Conservation (phyloP, 2,888 invertebrate genomes). For the Tortrix viridana region DNA sequence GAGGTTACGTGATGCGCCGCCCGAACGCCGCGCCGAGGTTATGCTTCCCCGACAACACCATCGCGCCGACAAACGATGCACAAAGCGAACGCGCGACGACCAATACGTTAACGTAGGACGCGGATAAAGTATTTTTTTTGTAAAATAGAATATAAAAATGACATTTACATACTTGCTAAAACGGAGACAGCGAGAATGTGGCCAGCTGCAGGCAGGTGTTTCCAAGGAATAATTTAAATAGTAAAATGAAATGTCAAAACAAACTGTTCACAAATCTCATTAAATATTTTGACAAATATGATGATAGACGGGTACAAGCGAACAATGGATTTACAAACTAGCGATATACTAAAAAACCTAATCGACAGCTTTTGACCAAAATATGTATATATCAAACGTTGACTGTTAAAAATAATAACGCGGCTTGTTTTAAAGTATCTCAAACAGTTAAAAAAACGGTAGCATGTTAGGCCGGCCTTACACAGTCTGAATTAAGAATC, state of each 20-base stretch:
- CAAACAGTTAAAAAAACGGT: not conserved
- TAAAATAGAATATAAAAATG: slow-evolving; percentile 72
- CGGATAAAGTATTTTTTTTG: slow-evolving; percentile 55
- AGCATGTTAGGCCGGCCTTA: no score
- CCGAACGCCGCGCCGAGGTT: slow-evolving; percentile 67
- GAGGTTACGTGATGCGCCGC: slow-evolving; percentile 74
- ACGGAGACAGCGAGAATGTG: slow-evolving; percentile 79
- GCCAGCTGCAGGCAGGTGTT: slow-evolving; percentile 71
- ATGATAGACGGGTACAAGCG: not conserved
- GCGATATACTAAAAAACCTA: not conserved
- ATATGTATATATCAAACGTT: not conserved
- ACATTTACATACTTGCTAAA: slow-evolving; percentile 85
- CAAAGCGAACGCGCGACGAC: slow-evolving; percentile 46
- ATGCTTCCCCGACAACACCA: slow-evolving; percentile 60
- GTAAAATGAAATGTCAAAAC: slow-evolving; percentile 32
- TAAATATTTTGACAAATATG: not conserved
- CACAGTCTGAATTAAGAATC: no score
- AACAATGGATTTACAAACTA: not conserved
- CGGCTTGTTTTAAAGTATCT: not conserved
- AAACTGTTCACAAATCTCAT: slow-evolving; percentile 21
- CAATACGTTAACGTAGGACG: slow-evolving; percentile 48
- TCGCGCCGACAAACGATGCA: slow-evolving; percentile 46
- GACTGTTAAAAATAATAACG: no score
- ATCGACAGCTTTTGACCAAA: not conserved
- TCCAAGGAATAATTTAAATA: slow-evolving; percentile 58